phyloP scores from a whole-genome alignment of 1,140 invertebrate species.

The Leptinotarsa undecemlineata region DNA sequence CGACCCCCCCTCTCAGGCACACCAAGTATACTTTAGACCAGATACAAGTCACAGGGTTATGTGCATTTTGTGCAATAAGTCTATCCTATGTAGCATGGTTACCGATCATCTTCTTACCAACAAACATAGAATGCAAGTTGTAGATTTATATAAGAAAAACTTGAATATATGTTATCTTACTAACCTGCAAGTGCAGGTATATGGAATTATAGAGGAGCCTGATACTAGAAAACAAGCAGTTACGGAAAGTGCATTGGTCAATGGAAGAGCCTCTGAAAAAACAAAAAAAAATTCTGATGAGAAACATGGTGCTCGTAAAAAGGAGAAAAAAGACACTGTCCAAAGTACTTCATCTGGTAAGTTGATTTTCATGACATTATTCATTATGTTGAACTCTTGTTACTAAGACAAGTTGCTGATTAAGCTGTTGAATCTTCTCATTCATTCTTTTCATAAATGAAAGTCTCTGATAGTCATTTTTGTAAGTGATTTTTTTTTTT shows the following conservation, averaged over 20 bases:
- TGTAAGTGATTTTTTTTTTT: no score
- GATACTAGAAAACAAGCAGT: constrained; percentile 1
- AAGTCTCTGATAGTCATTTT: no score
- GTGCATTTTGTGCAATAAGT: constrained; percentile 4
- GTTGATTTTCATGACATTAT: neutral
- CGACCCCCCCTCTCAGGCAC: constrained; percentile 37
- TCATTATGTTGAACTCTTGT: no score
- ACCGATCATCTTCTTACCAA: constrained; percentile 9
- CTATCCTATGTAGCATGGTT: neutral
- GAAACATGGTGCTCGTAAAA: neutral
- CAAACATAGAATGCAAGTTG: constrained; percentile 34
- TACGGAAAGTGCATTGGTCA: neutral
- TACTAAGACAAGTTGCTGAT: no score
- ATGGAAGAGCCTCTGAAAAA: constrained; percentile 11
- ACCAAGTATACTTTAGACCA: constrained; percentile 33
- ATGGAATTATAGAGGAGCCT: constrained; percentile 28
- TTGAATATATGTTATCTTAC: constrained; percentile 33
- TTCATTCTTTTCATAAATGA: no score
- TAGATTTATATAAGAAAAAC: constrained; percentile 32
- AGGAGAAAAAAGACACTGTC: constrained; percentile 1
- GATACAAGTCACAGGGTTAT: neutral
- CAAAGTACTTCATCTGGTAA: constrained; percentile 1
- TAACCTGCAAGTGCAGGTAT: constrained; percentile 34
- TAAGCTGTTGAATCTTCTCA: no score
- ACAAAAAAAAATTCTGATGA: neutral